Evolutionary conservation across 2,888 invertebrate genomes (phyloP).

Genomic region (Catotricha subobsoleta): DNA sequence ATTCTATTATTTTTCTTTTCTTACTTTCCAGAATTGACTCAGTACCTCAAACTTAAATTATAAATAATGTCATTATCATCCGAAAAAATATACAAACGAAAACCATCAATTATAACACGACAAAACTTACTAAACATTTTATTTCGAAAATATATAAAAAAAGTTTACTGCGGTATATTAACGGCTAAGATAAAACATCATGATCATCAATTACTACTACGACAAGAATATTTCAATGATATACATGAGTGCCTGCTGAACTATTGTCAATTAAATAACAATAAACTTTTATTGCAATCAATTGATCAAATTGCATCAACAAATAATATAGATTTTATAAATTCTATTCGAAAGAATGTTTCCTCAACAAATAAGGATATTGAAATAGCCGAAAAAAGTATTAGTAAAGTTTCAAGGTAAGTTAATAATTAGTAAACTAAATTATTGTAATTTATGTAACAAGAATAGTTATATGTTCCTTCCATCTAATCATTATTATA

Average conservation of each 20-base stretch:
- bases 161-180: slow-evolving; percentile 5
- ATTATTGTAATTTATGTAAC: too few species aligned
- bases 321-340: too few species aligned
- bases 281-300: too few species aligned
- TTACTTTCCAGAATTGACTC: too few species aligned
- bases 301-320: too few species aligned
- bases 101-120: slow-evolving; percentile 5
- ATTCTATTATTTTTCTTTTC: too few species aligned
- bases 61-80: slow-evolving; percentile 5
- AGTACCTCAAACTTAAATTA: too few species aligned
- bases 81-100: slow-evolving; percentile 4
- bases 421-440: too few species aligned
- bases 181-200: neutral
- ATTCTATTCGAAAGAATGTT: too few species aligned
- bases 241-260: slow-evolving; percentile 5
- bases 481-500: too few species aligned
- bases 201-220: slow-evolving; percentile 6
- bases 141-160: slow-evolving; percentile 5
- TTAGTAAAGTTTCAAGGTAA: slow-evolving; percentile 3
- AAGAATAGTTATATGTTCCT: too few species aligned
- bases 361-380: too few species aligned
- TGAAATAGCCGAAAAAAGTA: neutral
- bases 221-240: slow-evolving; percentile 4
- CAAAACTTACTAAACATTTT: slow-evolving; percentile 5
- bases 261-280: slow-evolving; percentile 1